These are phyloP conservation scores for Ctena decussata DNA, from an alignment of 2,888 invertebrate genomes.

Conservation along the genomic window DNA sequence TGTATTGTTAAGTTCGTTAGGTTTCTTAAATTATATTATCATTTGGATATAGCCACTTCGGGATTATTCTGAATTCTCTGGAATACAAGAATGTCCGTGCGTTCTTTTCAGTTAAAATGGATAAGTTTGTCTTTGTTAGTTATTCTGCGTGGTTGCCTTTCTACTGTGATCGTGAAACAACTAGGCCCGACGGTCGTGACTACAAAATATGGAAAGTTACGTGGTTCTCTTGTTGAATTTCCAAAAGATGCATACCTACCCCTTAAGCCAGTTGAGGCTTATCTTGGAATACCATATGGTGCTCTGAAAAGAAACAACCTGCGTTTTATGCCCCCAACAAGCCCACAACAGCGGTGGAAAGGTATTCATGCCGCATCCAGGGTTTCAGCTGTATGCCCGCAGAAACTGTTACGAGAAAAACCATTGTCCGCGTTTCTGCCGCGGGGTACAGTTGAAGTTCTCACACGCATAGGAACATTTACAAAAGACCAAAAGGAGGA, in stretches of 20 bases:
- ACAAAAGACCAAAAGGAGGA: constrained; percentile 60
- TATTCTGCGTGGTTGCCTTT: constrained; percentile 46
- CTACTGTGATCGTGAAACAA: constrained; percentile 52
- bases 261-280: constrained; percentile 92
- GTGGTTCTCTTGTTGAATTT: constrained; percentile 89
- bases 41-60: constrained; percentile 5
- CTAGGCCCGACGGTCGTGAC: constrained; percentile 51
- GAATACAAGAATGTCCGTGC: background rate
- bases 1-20: background rate
- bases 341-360: constrained; percentile 94
- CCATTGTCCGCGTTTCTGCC: constrained; percentile 41
- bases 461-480: constrained; percentile 48
- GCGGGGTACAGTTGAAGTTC: constrained; percentile 37
- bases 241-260: constrained; percentile 67
- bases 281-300: constrained; percentile 97
- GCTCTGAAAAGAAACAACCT: constrained; percentile 95
- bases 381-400: constrained; percentile 96
- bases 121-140: background rate
- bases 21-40: background rate
- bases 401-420: constrained; percentile 86
- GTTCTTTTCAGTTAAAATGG: background rate
- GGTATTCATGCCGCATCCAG: constrained; percentile 90
- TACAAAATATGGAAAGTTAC: constrained; percentile 94
- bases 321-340: constrained; percentile 98
- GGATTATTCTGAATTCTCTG: background rate